Percentiles rank a stretch among this genome's conserved stretches.
Evolutionary conservation across 2,797 vertebrate genomes (phyloP).

Genomic region (Rhinoraja longicauda): DNA sequence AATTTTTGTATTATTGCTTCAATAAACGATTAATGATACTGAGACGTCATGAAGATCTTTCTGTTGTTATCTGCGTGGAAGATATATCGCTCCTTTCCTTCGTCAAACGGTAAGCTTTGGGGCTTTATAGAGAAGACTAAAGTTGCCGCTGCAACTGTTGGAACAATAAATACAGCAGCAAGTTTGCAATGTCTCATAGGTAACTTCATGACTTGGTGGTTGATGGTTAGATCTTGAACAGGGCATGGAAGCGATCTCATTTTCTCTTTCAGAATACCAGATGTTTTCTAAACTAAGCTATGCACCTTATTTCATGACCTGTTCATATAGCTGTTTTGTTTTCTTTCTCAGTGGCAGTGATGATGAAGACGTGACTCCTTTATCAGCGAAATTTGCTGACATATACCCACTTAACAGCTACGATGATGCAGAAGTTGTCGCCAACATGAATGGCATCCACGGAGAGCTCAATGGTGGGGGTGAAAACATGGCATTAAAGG

Average conservation of each 20-base stretch:
- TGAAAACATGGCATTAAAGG: conserved; percentile 70
- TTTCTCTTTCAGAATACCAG: neutral
- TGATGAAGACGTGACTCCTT: conserved; percentile 80
- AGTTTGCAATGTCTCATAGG: neutral
- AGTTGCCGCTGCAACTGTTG: too few species aligned
- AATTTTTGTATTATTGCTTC: too few species aligned
- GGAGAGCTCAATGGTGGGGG: conserved; percentile 72
- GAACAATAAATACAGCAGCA: neutral
- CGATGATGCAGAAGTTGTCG: conserved; percentile 65
- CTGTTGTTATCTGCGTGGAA: too few species aligned
- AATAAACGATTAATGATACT: too few species aligned
- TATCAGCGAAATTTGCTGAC: conserved; percentile 81
- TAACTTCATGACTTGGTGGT: neutral
- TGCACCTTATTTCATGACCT: too few species aligned
- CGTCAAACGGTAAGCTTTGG: too few species aligned
- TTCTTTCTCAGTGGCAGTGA: conserved; percentile 59
- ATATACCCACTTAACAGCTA: conserved; percentile 83
- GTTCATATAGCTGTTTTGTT: neutral
- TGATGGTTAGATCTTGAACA: neutral
- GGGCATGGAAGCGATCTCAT: neutral
- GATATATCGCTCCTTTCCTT: too few species aligned
- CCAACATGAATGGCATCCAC: conserved; percentile 80
- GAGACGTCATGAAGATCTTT: too few species aligned
- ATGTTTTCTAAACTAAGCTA: too few species aligned
- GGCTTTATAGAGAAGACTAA: too few species aligned